A percentile compares a stretch with the other conserved stretches of the same genome.
Conservation (phyloP, 2,888 invertebrate genomes). For the Lasioglossum calceatum region DNA sequence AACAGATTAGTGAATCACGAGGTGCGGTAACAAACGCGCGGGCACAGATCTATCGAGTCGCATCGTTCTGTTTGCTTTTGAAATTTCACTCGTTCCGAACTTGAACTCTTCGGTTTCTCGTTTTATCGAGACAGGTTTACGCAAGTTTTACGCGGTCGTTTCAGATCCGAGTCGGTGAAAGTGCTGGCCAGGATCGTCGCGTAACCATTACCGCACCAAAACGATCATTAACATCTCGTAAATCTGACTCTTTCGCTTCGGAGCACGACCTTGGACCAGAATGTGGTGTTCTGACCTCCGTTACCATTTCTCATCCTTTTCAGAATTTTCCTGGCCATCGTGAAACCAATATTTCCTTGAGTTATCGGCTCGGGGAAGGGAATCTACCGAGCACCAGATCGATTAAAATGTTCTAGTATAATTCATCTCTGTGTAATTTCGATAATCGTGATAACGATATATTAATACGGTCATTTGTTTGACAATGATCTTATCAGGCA, state of each 20-base stretch:
- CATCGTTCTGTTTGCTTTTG: not conserved
- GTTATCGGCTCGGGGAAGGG: not conserved
- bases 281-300: not conserved
- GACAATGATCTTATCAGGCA: too few species aligned
- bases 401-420: not conserved
- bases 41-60: not conserved
- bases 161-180: not conserved
- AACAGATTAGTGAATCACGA: not conserved
- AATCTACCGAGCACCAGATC: not conserved
- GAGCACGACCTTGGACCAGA: not conserved
- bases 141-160: slow-evolving; percentile 7
- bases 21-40: not conserved
- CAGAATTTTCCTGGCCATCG: not conserved
- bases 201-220: slow-evolving; percentile 6
- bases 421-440: too few species aligned
- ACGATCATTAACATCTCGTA: slow-evolving; percentile 2
- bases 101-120: not conserved
- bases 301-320: not conserved
- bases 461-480: too few species aligned
- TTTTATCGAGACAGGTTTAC: slow-evolving; percentile 8
- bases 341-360: not conserved
- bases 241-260: not conserved
- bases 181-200: not conserved
- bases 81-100: slow-evolving; percentile 1
- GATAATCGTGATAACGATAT: too few species aligned